Evolutionary conservation across 2,113 vertebrate genomes (phyloP), one percentile per base, ranked within the genome.

Genomic region (Leptodactylus fuscus): DNA sequence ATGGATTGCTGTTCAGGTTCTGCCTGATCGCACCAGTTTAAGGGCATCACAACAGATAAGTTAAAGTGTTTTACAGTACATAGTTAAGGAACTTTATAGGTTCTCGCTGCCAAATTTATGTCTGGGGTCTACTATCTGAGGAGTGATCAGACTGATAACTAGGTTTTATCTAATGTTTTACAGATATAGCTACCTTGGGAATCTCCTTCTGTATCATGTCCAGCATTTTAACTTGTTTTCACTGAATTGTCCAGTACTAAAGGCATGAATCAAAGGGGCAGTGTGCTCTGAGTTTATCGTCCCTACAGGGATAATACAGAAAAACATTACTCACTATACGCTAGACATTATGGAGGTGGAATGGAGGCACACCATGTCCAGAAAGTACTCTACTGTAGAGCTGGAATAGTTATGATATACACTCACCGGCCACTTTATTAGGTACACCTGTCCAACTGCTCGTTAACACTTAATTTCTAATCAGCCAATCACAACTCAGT

Each of bases 21-120:
- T 34, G 48, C 29, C 75, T 36, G 16, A 32, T n/a, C 51, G 20
- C 29, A 77, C 46, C 27, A 18, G 27, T 34, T 62, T 22, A 36
- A 36, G 27, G 11, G n/a, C 75, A 79, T 62, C 13, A 41, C 34
- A 18, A 69, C 65, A 79, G 62, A 36, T 80, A 60, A 27, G 34
- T 8, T 10, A 49, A 76, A 76, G 46, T 18, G 32, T 16, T 24
- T 80, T 44, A 80, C 6, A 38, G 65, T 22, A 2, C 0, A 3
- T 18, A 27, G 32, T 62, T 58, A 22, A 6, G 32, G n/a, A 4
- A 2, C 10, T 41, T 58, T 41, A 49, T 76, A 34, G 65, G 27
- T 1, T 34, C 29, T 69, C 1, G 16, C 46, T 41, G 11, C 38
- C 70, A 41, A 38, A 24, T 75, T 75, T 75, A 24, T 41, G 38